Conservation (phyloP, 2,888 invertebrate genomes). For the Stictocephala bisonia region DNA sequence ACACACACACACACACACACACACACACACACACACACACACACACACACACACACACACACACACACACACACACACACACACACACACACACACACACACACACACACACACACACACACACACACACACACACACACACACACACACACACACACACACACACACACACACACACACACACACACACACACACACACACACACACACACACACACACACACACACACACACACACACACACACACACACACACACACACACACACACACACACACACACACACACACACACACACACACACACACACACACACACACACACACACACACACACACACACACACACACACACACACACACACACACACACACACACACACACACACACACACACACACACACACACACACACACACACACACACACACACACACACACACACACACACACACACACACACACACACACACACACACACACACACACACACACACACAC, state of each 20-base stretch:
- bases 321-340: slow-evolving; percentile 29
- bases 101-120: too few relatives aligned
- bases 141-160: too few relatives aligned
- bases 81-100: too few relatives aligned
- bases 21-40: too few relatives aligned
- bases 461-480: slow-evolving; percentile 29
- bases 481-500: slow-evolving; percentile 29
- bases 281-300: slow-evolving; percentile 29
- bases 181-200: too few relatives aligned
- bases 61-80: too few relatives aligned
- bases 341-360: slow-evolving; percentile 29
- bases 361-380: slow-evolving; percentile 24
- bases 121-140: too few relatives aligned
- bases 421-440: slow-evolving; percentile 8
- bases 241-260: slow-evolving; percentile 29
- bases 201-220: slow-evolving; percentile 29
- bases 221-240: slow-evolving; percentile 29
- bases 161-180: too few relatives aligned
- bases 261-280: slow-evolving; percentile 29
- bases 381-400: slow-evolving; percentile 18
- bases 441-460: slow-evolving; percentile 29
- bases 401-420: slow-evolving; percentile 16
- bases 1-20: too few relatives aligned
- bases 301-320: slow-evolving; percentile 29
- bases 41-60: too few relatives aligned